These are phyloP conservation scores for Sinella curviseta DNA, from an alignment of 1,140 invertebrate genomes.

Conservation along the genomic window DNA sequence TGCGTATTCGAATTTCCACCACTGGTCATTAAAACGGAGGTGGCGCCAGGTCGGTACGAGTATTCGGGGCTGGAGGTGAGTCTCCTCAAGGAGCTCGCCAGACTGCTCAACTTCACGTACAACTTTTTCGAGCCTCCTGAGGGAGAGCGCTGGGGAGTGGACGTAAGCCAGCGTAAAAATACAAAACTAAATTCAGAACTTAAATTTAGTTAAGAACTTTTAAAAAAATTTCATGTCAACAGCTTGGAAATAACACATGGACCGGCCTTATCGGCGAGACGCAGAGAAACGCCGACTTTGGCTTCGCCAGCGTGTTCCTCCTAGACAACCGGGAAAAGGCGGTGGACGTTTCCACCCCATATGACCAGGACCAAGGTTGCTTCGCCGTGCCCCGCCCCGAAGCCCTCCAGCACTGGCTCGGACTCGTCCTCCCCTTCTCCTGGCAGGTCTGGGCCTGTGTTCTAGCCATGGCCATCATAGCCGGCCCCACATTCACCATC, in stretches of 20 bases:
- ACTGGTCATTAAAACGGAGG: conserved; percentile 47
- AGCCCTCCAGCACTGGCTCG: no score
- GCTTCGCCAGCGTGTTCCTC: conserved; percentile 51
- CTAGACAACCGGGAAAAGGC: conserved; percentile 49
- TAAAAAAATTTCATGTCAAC: background rate
- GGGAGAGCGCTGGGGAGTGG: conserved; percentile 49
- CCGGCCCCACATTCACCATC: conserved; percentile 42
- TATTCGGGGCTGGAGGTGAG: conserved; percentile 48
- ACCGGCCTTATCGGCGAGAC: no score
- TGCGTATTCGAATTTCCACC: conserved; percentile 52
- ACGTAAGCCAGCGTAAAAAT: conserved; percentile 38
- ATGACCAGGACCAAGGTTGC: conserved; percentile 46
- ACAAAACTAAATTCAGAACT: no score
- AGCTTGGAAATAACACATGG: conserved; percentile 48
- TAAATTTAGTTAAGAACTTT: background rate
- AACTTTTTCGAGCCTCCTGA: conserved; percentile 46
- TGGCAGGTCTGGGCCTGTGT: conserved; percentile 50
- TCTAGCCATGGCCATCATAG: conserved; percentile 44
- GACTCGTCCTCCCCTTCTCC: conserved; percentile 46
- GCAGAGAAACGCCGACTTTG: conserved; percentile 48
- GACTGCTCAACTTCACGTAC: conserved; percentile 49
- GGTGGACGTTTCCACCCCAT: conserved; percentile 48
- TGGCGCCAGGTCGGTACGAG: conserved; percentile 16
- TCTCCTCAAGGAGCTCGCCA: conserved; percentile 44
- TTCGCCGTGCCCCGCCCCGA: no score